Base-by-base conservation (phyloP, 2,797 vertebrate genomes). In the Chrysocyon brachyurus region DNA sequence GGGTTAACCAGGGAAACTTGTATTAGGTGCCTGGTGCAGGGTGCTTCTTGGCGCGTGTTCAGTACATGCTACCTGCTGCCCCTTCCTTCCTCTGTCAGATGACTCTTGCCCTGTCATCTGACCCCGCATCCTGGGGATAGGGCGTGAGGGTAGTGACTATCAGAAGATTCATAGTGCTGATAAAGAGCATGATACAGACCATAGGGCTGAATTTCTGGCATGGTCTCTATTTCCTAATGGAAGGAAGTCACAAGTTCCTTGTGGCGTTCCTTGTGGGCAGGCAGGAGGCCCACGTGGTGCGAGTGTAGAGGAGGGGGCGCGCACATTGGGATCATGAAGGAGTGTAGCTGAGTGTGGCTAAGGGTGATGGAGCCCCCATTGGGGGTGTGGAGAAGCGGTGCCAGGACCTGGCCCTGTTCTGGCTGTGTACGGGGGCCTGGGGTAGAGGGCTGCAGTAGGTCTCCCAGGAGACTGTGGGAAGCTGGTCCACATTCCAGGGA, bases 271-370 rank as follows among this genome's bases (percentile, higher is more conserved):
- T 28, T 12, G 49, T n/a, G 6, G 14, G 31, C 11, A 31, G 70
- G 26, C 7, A 17, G 66, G 61, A 56, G 68, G 82, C 36, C 56
- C 14, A 26, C 11, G 36, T 1, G 0, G 11, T 7, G 36, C 12
- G 4, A 84, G 66, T 24, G 64, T 61, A 24, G 33, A 36, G 75
- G 10, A 2, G 17, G 22, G 40, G 40, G 6, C 7, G 7, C 12
- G 3, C 70, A 40, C 6, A 6, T 16, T 14, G 52, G 54, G 73
- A n/a, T 17, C 24, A 8, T 33, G 2, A 3, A 3, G 21, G 22
- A 61, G 26, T 33, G n/a, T 8, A 21, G 22, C 4, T 0, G 22
- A 61, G 26, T 33, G n/a, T 8, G 26, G 22, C 4, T 0, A 1
- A 46, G 66, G 57, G 31, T 54, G 33, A 5, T 1, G n/a, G 56